Evolutionary conservation across 2,797 vertebrate species (phyloP), one percentile per base, ranked within the genome.

Genomic region (Bothrops alternatus): DNA sequence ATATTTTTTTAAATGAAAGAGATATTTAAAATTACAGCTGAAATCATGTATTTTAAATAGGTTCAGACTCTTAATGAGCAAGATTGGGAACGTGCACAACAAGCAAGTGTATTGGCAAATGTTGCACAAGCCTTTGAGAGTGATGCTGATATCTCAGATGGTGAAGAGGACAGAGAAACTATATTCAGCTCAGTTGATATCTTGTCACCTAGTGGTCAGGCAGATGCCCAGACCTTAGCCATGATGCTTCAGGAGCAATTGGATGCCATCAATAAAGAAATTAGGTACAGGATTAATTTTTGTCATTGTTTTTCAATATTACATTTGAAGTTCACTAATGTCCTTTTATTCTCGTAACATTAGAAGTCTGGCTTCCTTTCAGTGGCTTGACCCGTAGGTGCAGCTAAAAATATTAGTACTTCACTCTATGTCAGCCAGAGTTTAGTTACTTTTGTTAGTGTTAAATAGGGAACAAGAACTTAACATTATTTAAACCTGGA

Each of bases 181-280:
- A 98, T 99, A 57, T 99, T 99, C 97, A 99, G 98, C 96, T 99
- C 99, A 0, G 98, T 98, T 13, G 98, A 99, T 94, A 96, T 99
- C 88, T 97, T 99, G 90, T 99, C 99, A 1, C 99, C 99, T 12
- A 98, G 98, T 0, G 99, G 99, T 63, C 99, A 99, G 97, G 98
- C 99, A 0, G 99, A 99, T 2, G 99, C 99, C 11, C 99, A 99
- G 96, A 99, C 99, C 0, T 98, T 99, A 37, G 99, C 99, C 86
- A 96, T 99, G 58, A 99, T 99, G 99, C 98, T 99, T 94, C 99
- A 99, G 96, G 99, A 99, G 73, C 99, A 99, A 97, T 97, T 99
- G 94, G 99, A 99, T 2, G 99, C 99, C 6, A 99, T 99, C 97
- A 99, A 99, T 98, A 99, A 99, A 85, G 99, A 99, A 97, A 99